Base-by-base conservation (phyloP, 2,888 invertebrate species). In the Drosophila melanosoma region DNA sequence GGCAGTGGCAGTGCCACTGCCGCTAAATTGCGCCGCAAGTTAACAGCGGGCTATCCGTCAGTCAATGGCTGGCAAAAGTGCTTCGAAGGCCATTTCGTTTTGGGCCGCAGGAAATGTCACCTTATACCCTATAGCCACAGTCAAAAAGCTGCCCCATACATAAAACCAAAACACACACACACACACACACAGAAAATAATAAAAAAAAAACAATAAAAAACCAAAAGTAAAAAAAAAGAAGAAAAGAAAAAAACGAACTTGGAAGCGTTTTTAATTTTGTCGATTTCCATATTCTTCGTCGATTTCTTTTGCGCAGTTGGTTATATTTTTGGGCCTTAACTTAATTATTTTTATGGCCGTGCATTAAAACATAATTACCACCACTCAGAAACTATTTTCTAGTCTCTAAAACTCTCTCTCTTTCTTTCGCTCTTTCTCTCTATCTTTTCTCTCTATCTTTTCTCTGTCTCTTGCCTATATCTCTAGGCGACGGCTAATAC, bases 71-170 rank as follows among this genome's bases (percentile, higher is more conserved):
- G 74, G 74, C 58, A 88, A 86, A 88, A 86, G 63, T 83, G 89
- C 87, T 89, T 68, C 65, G 80, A 77, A 82, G 83, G 79, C 74
- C 83, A 67, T 72, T 79, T 84, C 53, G 59, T 23, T 23, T 48
- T 29, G 56, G 56, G 57, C 59, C 61, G 82, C 89, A 84, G 84
- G 84, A 84, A 84, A 84, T 87, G 84, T 79, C 82, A 84, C 87
- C 87, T 74, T 89, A 84, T 67, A 86, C 89, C 67, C 66, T 61
- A 58, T 67, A 67, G 61, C 49, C 54, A 48, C 40, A 71, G 52
- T 59, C 64, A 54, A 78, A 66, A 63, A 45, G 57, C 29, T n/a
- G 17, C 35, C 32, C 6, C 32, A 48, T 7, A 20, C 20, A 33
- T 29, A 63, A 49, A 59, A 45, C 45, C 26, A 32, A 48, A 15